Evolutionary conservation across 2,113 vertebrate species (phyloP), one percentile per base, ranked within the genome.

Genomic region (Picathartes gymnocephalus): DNA sequence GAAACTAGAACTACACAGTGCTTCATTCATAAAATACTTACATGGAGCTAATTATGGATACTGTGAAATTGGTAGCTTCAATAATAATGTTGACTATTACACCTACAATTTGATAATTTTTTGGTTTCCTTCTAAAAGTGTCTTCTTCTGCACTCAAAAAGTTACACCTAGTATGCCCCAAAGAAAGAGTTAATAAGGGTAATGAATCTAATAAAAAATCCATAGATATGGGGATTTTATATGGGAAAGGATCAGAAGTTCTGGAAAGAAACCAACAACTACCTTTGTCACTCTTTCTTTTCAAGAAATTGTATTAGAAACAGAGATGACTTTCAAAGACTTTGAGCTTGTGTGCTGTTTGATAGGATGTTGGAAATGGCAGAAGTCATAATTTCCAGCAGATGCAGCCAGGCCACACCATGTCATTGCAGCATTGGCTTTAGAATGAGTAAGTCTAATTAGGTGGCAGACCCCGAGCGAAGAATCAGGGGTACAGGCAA

Each of bases 181-280:
- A 53, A 83, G 40, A 88, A 80, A 53, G 4, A 44, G 16, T 57
- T 81, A 86, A 73, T 44, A 4, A 65, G 3, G 17, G 9, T 37
- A 77, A 65, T 33, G 24, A 70, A 80, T 61, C 7, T 77, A 51
- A 40, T 44, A 30, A 85, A 71, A 83, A 79, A 24, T 33, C 10
- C 12, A 42, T 39, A 20, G 3, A 20, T 47, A 25, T 1, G 1
- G 23, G 2, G 0, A n/a, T 0, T 15, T 20, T 77, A 72, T 18
- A 53, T 57, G 25, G 5, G 12, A 86, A 65, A 76, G 10, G 2
- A 35, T 20, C 30, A 47, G 30, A 76, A 79, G 4, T 51, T 44
- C 37, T 28, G 25, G 83, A 73, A 88, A 2, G 0, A 70, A 70
- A 44, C 19, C 13, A 35, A 18, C 20, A 61, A 44, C 7, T 45